phyloP scores from a whole-genome alignment of 2,888 invertebrate species.

The Drosophila antonietae region DNA sequence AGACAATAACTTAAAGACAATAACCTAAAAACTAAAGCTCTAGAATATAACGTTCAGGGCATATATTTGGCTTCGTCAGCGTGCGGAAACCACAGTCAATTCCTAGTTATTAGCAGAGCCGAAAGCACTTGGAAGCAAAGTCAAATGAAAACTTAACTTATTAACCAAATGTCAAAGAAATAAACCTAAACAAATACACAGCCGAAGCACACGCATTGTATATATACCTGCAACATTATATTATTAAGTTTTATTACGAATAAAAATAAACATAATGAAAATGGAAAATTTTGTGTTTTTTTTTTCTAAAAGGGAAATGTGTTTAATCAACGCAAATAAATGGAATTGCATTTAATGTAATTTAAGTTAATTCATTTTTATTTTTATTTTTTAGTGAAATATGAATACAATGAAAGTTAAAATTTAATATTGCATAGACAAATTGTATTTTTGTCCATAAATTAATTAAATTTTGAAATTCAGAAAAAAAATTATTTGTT shows the following conservation, averaged over 20 bases:
- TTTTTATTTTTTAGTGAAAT: not conserved
- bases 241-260: constrained; percentile 49
- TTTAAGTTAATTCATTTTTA: not conserved
- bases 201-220: constrained; percentile 50
- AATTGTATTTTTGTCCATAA: no score
- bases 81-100: constrained; percentile 17
- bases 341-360: not conserved
- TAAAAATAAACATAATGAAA: not conserved
- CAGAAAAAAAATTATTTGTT: no score
- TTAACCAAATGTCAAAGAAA: constrained; percentile 66
- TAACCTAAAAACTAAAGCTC: constrained; percentile 4
- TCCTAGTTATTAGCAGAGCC: constrained; percentile 29
- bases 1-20: constrained; percentile 42
- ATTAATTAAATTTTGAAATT: no score
- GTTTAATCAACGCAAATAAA: no score
- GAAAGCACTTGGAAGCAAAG: constrained; percentile 43
- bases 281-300: not conserved
- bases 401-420: not conserved
- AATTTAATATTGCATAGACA: not conserved
- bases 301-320: no score
- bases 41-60: constrained; percentile 4
- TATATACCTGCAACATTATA: constrained; percentile 52
- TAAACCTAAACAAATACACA: constrained; percentile 34
- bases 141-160: constrained; percentile 67
- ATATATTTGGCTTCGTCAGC: constrained; percentile 27